Percentiles rank a stretch among this genome's conserved stretches.
Evolutionary conservation across 1,140 invertebrate species (phyloP).

Genomic region (Hetaerina americana): DNA sequence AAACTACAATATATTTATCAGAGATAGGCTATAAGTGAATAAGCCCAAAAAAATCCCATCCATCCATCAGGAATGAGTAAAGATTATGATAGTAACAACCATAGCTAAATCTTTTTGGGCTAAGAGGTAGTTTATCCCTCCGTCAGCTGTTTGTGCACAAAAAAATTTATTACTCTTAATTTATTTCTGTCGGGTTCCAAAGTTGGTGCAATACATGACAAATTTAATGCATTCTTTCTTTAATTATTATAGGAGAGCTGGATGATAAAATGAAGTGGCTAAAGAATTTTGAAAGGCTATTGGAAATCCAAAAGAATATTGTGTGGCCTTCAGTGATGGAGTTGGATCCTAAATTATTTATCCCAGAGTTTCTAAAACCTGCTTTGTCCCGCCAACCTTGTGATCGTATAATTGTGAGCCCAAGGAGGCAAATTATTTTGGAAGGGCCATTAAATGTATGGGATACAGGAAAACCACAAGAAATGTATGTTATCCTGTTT

Average conservation of each 20-base stretch:
- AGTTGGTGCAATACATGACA: too few relatives aligned
- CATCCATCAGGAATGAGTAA: too few relatives aligned
- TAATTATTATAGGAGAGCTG: conserved; percentile 39
- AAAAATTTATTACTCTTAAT: too few relatives aligned
- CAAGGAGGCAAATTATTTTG: conserved; percentile 44
- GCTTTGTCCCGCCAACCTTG: conserved; percentile 50
- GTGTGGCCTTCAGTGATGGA: conserved; percentile 52
- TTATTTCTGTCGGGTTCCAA: too few relatives aligned
- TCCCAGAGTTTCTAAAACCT: conserved; percentile 41
- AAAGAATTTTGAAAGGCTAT: conserved; percentile 54
- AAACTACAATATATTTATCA: too few relatives aligned
- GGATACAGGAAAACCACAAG: conserved; percentile 40
- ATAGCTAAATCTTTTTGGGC: too few relatives aligned
- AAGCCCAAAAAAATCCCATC: too few relatives aligned
- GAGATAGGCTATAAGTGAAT: too few relatives aligned
- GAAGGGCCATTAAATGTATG: conserved; percentile 46
- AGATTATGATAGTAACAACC: too few relatives aligned
- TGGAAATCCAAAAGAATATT: conserved; percentile 53
- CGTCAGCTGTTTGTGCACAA: too few relatives aligned
- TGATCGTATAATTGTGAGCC: conserved; percentile 49
- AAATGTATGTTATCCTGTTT: conserved; percentile 52
- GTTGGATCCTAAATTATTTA: conserved; percentile 46
- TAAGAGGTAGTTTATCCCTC: too few relatives aligned
- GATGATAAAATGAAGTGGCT: conserved; percentile 62
- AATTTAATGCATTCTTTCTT: neutral